phyloP scores from a whole-genome alignment of 2,797 vertebrate species.

The Sebastolobus alascanus region DNA sequence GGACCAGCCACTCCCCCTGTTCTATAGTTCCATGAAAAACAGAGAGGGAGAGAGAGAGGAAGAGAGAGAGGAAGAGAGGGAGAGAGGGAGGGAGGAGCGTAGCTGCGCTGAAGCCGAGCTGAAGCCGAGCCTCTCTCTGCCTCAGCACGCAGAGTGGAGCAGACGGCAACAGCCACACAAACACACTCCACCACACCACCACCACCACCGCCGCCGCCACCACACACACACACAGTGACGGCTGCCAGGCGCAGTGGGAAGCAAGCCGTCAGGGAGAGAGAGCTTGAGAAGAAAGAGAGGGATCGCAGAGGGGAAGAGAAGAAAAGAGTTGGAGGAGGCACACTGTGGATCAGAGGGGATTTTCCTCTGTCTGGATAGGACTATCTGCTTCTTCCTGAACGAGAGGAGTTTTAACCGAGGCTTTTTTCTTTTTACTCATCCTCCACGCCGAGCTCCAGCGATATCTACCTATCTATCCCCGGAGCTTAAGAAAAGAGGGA shows the following conservation, averaged over 20 bases:
- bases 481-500: conserved; percentile 81
- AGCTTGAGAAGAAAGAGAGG: conserved; percentile 74
- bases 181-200: conserved; percentile 64
- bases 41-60: conserved; percentile 57
- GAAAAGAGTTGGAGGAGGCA: conserved; percentile 79
- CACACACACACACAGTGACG: conserved; percentile 59
- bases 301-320: conserved; percentile 68
- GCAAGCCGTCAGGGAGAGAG: conserved; percentile 73
- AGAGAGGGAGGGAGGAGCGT: conserved; percentile 84
- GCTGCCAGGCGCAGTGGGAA: conserved; percentile 78
- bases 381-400: conserved; percentile 65
- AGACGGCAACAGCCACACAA: conserved; percentile 88
- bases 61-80: conserved; percentile 41
- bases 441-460: conserved; percentile 65
- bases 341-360: conserved; percentile 81
- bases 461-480: conserved; percentile 79
- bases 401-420: conserved; percentile 71
- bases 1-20: conserved; percentile 76
- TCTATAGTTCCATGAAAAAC: conserved; percentile 70
- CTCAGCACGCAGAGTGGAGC: conserved; percentile 91
- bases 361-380: conserved; percentile 77
- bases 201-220: not conserved
- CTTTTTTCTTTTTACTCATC: conserved; percentile 71
- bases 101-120: conserved; percentile 87
- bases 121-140: conserved; percentile 90